Conservation (phyloP, 1,140 invertebrate species). For the Tribolium madens region DNA sequence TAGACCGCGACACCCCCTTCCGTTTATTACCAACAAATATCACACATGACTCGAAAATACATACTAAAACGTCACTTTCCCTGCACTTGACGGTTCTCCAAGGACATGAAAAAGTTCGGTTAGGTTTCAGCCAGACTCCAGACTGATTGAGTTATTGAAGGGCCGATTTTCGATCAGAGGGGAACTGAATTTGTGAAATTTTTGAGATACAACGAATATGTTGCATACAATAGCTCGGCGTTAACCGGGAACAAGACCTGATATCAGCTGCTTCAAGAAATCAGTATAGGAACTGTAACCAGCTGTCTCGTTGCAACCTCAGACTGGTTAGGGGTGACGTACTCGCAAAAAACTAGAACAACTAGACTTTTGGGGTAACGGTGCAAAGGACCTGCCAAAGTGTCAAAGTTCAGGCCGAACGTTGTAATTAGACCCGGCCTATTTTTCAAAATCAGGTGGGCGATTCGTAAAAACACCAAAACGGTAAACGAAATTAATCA, state of each 20-base stretch:
- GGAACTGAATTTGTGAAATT: slow-evolving; percentile 25
- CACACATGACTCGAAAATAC: slow-evolving; percentile 45
- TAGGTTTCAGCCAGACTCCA: background rate
- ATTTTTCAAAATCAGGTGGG: background rate
- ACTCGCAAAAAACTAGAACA: slow-evolving; percentile 41
- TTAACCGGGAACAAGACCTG: slow-evolving; percentile 39
- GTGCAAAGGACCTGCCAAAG: slow-evolving; percentile 12
- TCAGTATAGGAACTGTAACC: slow-evolving; percentile 43
- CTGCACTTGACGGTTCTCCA: background rate
- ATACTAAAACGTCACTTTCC: slow-evolving; percentile 24
- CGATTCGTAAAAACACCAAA: background rate
- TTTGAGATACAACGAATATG: slow-evolving; percentile 42
- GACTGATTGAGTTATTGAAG: slow-evolving; percentile 22
- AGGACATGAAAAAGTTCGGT: no score
- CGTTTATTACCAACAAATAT: slow-evolving; percentile 48
- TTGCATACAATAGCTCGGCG: slow-evolving; percentile 30
- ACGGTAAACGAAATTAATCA: background rate
- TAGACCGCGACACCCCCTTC: slow-evolving; percentile 51
- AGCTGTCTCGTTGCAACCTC: slow-evolving; percentile 42
- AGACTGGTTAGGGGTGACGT: slow-evolving; percentile 45
- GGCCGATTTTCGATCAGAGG: slow-evolving; percentile 11
- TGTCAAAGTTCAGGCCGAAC: slow-evolving; percentile 6
- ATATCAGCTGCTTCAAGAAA: slow-evolving; percentile 44
- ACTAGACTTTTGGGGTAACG: slow-evolving; percentile 27
- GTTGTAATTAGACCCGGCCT: slow-evolving; percentile 11